Conservation (phyloP, 2,888 invertebrate genomes). For the Caenorhabditis auriculariae region DNA sequence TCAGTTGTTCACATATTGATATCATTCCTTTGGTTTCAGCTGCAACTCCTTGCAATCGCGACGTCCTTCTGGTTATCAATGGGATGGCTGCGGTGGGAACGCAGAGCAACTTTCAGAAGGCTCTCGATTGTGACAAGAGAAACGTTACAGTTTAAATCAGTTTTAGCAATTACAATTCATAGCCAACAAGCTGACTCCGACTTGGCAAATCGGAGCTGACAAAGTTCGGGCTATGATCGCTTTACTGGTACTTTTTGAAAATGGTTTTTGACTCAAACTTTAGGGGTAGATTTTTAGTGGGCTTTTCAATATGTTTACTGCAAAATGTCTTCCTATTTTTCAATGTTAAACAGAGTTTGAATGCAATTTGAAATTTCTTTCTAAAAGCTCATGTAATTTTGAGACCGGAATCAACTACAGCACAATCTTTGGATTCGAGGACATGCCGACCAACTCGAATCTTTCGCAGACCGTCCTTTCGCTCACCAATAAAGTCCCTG, state of each 20-base stretch:
- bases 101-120: constrained; percentile 36
- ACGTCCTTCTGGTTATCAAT: constrained; percentile 41
- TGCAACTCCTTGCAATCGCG: constrained; percentile 42
- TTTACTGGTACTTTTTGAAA: constrained; percentile 36
- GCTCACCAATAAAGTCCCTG: constrained; percentile 33
- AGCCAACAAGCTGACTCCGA: constrained; percentile 32
- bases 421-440: constrained; percentile 20
- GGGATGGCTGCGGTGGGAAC: constrained; percentile 36
- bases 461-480: constrained; percentile 24
- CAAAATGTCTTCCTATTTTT: too few species aligned
- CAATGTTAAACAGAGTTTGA: too few species aligned
- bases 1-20: too few species aligned
- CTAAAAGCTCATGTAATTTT: too few species aligned
- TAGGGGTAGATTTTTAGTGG: too few species aligned
- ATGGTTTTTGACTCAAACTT: too few species aligned
- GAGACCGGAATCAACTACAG: constrained; percentile 31
- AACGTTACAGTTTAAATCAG: too few species aligned
- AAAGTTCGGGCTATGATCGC: constrained; percentile 42
- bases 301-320: not conserved
- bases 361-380: too few species aligned
- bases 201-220: constrained; percentile 37
- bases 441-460: constrained; percentile 15
- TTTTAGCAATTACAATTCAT: constrained; percentile 44
- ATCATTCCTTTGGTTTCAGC: too few species aligned
- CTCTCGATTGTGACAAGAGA: too few species aligned